These are phyloP conservation scores for Oceanites oceanicus DNA, from an alignment of 2,113 vertebrate genomes.

Conservation along the genomic window DNA sequence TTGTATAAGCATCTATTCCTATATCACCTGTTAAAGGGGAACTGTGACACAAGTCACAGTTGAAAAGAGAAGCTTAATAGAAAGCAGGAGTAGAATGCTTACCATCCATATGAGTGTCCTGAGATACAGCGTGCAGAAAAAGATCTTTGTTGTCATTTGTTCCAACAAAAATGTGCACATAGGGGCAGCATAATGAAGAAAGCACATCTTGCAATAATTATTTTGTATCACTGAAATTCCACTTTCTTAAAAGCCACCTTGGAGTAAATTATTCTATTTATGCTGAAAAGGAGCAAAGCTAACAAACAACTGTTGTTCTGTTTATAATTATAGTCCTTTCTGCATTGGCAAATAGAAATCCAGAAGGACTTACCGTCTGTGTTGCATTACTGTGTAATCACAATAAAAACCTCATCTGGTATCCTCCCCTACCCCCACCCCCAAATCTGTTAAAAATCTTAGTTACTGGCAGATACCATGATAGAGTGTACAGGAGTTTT, in stretches of 20 bases:
- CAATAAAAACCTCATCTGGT: background rate
- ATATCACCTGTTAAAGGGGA: background rate
- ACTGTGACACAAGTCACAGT: background rate
- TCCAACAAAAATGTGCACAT: accelerated
- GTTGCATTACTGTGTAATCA: background rate
- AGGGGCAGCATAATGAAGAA: background rate
- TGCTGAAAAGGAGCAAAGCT: background rate
- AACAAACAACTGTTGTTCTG: background rate
- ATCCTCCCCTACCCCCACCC: background rate
- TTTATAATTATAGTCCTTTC: background rate
- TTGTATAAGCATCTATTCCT: background rate
- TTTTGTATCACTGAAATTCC: background rate
- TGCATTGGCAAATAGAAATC: background rate
- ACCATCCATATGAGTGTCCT: background rate
- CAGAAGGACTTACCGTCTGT: background rate
- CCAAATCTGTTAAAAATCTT: background rate
- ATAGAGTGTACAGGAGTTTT: background rate
- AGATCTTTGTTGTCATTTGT: background rate
- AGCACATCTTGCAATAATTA: background rate
- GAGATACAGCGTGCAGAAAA: background rate
- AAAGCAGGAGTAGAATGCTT: background rate
- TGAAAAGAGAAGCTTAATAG: background rate
- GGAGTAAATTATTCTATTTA: background rate
- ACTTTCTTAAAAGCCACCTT: background rate
- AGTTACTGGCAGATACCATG: background rate